Conservation (phyloP, 2,888 invertebrate species). For the Plebejus anna region DNA sequence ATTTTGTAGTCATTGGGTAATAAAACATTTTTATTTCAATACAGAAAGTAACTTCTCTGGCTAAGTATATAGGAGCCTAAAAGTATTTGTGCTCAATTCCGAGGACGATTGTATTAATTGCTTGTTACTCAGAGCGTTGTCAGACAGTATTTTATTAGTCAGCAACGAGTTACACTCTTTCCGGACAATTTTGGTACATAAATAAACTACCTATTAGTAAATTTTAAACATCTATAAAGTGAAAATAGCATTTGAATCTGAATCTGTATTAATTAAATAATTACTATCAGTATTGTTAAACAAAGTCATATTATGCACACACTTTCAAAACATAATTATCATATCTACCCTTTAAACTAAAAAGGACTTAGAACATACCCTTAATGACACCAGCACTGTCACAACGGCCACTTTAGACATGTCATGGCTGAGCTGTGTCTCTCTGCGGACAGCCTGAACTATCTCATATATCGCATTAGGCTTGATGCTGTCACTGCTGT, state of each 20-base stretch:
- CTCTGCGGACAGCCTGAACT: constrained; percentile 88
- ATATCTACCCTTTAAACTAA: too few species aligned
- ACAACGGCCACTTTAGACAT: constrained; percentile 91
- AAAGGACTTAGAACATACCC: constrained; percentile 46
- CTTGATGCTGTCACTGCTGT: constrained; percentile 72
- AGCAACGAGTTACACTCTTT: neutral
- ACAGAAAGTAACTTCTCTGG: neutral
- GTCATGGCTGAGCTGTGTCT: constrained; percentile 92
- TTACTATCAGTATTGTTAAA: too few species aligned
- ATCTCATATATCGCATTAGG: constrained; percentile 85
- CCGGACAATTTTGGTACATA: too few species aligned
- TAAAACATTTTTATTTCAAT: neutral
- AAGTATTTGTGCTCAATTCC: neutral
- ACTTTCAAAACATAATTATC: too few species aligned
- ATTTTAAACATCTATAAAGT: too few species aligned
- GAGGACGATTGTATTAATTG: neutral
- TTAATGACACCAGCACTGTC: constrained; percentile 83
- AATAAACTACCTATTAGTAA: too few species aligned
- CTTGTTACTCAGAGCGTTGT: neutral
- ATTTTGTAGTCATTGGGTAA: too few species aligned
- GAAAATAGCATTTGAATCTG: too few species aligned
- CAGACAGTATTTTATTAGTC: neutral
- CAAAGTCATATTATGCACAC: too few species aligned
- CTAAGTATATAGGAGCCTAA: too few species aligned
- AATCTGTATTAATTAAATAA: too few species aligned